Evolutionary conservation across 2,888 invertebrate species (phyloP).

Genomic region (Acronicta psi): DNA sequence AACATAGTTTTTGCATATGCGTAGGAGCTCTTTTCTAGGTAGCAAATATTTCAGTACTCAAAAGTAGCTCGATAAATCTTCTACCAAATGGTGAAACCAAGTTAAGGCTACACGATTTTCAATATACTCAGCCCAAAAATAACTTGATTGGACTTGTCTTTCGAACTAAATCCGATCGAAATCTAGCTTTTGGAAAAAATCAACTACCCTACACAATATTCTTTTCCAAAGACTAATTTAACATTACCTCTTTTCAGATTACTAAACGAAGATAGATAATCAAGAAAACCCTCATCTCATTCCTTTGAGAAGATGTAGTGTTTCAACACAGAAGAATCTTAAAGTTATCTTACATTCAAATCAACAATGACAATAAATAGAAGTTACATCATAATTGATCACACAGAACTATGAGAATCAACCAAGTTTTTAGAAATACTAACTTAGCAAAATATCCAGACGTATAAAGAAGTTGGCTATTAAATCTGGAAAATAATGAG

Average conservation of each 20-base stretch:
- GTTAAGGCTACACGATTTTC: too few relatives aligned
- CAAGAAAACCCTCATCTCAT: conserved; percentile 68
- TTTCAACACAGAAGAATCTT: conserved; percentile 45
- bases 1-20: neutral
- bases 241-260: conserved; percentile 42
- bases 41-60: too few relatives aligned
- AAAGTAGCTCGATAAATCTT: too few relatives aligned
- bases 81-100: too few relatives aligned
- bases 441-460: conserved; percentile 1
- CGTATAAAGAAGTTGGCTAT: neutral
- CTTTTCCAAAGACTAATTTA: neutral
- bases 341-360: neutral
- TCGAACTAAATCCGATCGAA: too few relatives aligned
- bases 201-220: too few relatives aligned
- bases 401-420: conserved; percentile 23
- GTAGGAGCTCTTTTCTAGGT: too few relatives aligned
- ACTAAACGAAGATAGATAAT: conserved; percentile 4
- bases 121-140: too few relatives aligned
- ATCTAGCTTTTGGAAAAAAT: too few relatives aligned
- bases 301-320: conserved; percentile 73
- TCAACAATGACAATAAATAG: conserved; percentile 23
- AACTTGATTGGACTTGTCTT: too few relatives aligned
- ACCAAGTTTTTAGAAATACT: conserved; percentile 5
- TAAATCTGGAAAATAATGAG: conserved; percentile 27
- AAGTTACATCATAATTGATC: neutral